Conservation (phyloP, 2,888 invertebrate genomes). For the Trichopoda pennipes region DNA sequence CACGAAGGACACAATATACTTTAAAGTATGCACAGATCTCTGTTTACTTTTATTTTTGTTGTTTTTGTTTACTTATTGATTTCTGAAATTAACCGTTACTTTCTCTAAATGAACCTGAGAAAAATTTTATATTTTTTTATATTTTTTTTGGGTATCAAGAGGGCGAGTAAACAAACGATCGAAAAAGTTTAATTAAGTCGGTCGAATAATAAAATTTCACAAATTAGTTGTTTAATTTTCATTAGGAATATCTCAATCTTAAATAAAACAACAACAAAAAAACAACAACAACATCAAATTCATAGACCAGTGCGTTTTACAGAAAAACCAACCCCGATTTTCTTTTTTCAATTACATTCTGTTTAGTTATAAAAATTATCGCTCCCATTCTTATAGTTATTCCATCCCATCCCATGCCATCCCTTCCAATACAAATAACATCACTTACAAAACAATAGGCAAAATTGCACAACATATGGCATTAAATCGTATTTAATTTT, state of each 20-base stretch:
- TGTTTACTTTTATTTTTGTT: constrained; percentile 7
- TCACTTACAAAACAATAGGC: constrained; percentile 54
- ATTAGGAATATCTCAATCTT: constrained; percentile 59
- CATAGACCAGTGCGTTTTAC: constrained; percentile 43
- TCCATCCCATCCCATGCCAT: no score
- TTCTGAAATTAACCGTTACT: constrained; percentile 18
- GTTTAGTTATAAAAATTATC: constrained; percentile 15
- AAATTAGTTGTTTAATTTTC: constrained; percentile 64
- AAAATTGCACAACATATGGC: constrained; percentile 70
- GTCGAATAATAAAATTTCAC: constrained; percentile 58
- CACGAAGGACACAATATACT: neutral
- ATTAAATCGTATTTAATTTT: constrained; percentile 67
- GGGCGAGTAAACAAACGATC: constrained; percentile 1
- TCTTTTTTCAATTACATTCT: constrained; percentile 9
- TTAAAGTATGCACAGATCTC: neutral
- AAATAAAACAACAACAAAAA: constrained; percentile 1
- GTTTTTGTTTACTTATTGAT: no score
- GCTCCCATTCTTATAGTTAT: constrained; percentile 33
- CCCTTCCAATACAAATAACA: constrained; percentile 36
- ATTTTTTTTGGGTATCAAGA: no score
- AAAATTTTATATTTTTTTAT: constrained; percentile 12
- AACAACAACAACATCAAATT: no score
- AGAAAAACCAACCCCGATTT: constrained; percentile 43
- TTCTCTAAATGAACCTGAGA: constrained; percentile 19
- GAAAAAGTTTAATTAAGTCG: constrained; percentile 59